Conservation (phyloP, 1,140 invertebrate species). For the Caerostris darwini region DNA sequence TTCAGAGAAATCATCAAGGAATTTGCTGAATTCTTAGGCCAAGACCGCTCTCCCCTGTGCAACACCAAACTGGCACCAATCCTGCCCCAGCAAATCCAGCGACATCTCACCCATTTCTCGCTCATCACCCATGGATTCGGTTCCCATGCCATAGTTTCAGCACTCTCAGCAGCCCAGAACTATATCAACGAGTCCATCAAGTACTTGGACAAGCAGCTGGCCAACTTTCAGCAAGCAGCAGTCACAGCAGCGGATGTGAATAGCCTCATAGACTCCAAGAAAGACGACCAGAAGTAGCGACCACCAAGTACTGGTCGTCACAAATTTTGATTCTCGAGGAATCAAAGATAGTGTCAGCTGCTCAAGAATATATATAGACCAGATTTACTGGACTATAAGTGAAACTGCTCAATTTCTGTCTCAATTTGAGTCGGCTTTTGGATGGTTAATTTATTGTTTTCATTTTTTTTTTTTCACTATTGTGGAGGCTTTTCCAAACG, state of each 20-base stretch:
- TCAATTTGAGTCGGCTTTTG: not conserved
- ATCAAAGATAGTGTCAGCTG: not conserved
- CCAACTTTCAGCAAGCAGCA: slow-evolving; percentile 56
- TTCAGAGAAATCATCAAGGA: slow-evolving; percentile 96
- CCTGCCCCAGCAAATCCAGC: slow-evolving; percentile 96
- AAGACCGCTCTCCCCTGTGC: slow-evolving; percentile 97
- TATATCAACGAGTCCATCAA: slow-evolving; percentile 98
- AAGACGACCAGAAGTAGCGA: slow-evolving; percentile 69
- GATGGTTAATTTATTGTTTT: slow-evolving; percentile 34
- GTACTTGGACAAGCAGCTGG: slow-evolving; percentile 92
- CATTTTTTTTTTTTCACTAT: not conserved
- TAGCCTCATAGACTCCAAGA: slow-evolving; percentile 53
- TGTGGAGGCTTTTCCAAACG: slow-evolving; percentile 12
- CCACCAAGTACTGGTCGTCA: not conserved
- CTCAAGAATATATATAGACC: not conserved
- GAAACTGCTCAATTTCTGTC: not conserved
- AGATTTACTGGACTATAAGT: not conserved
- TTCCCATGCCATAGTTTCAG: slow-evolving; percentile 97
- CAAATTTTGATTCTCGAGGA: not conserved
- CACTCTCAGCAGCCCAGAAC: slow-evolving; percentile 97
- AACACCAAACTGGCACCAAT: slow-evolving; percentile 94
- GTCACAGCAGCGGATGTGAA: slow-evolving; percentile 1
- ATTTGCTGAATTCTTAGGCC: slow-evolving; percentile 97
- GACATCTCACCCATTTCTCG: slow-evolving; percentile 98
- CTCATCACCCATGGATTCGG: slow-evolving; percentile 99